These are phyloP conservation scores for Petaurus breviceps DNA, from an alignment of 2,113 vertebrate genomes.

Conservation along the genomic window DNA sequence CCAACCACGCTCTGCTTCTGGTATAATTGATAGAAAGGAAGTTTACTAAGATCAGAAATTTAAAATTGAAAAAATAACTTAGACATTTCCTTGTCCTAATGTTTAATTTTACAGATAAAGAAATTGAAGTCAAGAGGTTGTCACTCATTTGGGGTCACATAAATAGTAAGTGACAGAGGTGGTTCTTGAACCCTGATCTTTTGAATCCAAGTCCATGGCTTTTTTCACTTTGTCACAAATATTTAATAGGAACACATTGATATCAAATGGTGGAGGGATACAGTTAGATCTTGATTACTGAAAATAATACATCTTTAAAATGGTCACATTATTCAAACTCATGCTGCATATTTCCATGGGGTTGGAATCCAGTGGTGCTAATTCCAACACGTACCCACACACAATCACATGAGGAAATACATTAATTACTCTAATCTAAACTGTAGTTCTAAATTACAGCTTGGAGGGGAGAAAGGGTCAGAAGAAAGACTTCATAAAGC, in stretches of 20 bases:
- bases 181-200: neutral
- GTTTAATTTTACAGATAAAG: neutral
- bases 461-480: neutral
- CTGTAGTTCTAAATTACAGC: neutral
- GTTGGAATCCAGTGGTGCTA: neutral
- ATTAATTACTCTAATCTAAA: neutral
- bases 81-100: neutral
- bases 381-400: neutral
- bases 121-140: neutral
- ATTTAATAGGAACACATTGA: neutral
- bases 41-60: neutral
- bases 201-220: neutral
- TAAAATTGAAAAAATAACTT: neutral
- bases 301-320: neutral
- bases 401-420: neutral
- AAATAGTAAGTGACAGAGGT: neutral
- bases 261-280: neutral
- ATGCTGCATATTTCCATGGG: neutral
- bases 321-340: neutral
- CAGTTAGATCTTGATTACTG: neutral
- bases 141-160: neutral
- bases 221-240: neutral
- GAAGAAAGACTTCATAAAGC: neutral
- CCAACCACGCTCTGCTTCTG: neutral
- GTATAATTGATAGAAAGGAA: neutral